Evolutionary conservation across 2,797 vertebrate genomes (phyloP), one percentile per base, ranked within the genome.

Genomic region (Phalanger gymnotis): DNA sequence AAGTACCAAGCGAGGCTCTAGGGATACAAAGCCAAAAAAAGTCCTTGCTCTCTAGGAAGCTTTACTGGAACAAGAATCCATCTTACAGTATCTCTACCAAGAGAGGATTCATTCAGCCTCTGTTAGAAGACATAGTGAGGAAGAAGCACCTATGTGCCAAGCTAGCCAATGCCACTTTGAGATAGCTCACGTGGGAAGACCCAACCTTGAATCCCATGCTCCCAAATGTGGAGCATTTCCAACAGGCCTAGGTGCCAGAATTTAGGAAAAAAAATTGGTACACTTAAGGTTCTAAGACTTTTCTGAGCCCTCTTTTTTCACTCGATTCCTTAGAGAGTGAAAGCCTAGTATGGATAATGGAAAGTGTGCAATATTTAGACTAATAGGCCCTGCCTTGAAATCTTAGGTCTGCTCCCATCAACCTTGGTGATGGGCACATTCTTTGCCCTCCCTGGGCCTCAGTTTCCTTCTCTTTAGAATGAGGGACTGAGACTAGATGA

Each of bases 401-500:
- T 10, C 1, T 25, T 28, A 91, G 25, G 53, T 93, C 57, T 47
- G 9, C n/a, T 91, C 10, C 40, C 19, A 25, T 81, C 22, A 47
- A 81, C 73, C 53, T 91, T 87, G 52, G 94, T 91, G 34, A 91
- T 30, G 91, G 94, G 31, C 2, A 55, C 22, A 31, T 94, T 55
- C 5, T 31, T 92, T 56, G 52, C 34, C 10, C 3, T 94, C 51
- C 13, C n/a, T 31, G 94, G 96, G 12, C 31, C 34, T 92, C 22
- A 30, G 16, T 34, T 92, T 94, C 31, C 53, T 94, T 73, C 47
- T 95, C 55, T 95, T 54, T 95, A 51, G 95, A 94, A 58, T 58
- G 91, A 96, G 57, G 30, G 53, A 10, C 7, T 3, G 53, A 54
- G 4, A 56, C 34, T 90, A 3, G 0, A 91, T 90, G 31, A 90